phyloP scores from a whole-genome alignment of 2,797 vertebrate genomes.

The Acanthiza pusilla region DNA sequence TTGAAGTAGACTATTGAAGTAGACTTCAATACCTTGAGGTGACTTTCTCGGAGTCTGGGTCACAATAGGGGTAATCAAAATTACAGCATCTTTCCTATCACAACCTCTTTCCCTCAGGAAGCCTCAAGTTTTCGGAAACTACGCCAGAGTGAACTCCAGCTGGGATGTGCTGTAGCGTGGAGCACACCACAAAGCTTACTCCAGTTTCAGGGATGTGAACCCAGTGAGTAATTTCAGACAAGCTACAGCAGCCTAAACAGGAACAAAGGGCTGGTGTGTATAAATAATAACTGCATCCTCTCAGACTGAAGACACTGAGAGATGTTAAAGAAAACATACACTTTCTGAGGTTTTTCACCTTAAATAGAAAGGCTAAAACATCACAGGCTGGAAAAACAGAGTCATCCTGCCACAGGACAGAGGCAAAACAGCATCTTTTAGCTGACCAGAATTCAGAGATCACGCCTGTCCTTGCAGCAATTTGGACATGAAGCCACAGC shows the following conservation, averaged over 20 bases:
- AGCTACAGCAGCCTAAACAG: constrained; percentile 30
- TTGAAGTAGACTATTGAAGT: not conserved
- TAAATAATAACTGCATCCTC: constrained; percentile 17
- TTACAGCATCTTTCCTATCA: not conserved
- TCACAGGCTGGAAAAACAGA: constrained; percentile 9
- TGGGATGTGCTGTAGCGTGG: not conserved
- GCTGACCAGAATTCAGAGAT: not conserved
- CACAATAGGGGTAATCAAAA: not conserved
- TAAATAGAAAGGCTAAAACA: constrained; percentile 43
- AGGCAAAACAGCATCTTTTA: not conserved
- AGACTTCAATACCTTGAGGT: not conserved
- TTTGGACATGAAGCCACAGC: not conserved
- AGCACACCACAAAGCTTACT: not conserved
- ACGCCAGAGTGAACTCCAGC: accelerated
- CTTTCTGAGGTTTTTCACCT: constrained; percentile 37
- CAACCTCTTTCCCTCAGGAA: not conserved
- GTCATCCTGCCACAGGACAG: constrained; percentile 9
- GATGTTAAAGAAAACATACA: constrained; percentile 30
- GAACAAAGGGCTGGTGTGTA: constrained; percentile 8
- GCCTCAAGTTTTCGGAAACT: not conserved
- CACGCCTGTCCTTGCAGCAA: not conserved
- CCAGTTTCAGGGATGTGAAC: not conserved
- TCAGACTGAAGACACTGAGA: not conserved
- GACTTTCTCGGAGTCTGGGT: not conserved
- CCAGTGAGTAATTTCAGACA: constrained; percentile 11